Conservation (phyloP, 2,113 vertebrate genomes). For the Myrmecobius fasciatus region DNA sequence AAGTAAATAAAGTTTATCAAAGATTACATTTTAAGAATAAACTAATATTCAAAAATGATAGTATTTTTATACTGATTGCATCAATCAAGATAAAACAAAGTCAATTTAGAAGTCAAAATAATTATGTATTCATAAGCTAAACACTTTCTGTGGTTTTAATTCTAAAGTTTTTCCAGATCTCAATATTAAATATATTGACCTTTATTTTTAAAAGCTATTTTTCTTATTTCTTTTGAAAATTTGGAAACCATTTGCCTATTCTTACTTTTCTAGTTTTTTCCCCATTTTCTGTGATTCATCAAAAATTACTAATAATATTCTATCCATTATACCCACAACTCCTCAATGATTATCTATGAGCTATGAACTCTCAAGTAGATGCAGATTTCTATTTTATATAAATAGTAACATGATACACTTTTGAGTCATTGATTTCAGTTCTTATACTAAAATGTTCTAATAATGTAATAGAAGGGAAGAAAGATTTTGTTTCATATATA, state of each 20-base stretch:
- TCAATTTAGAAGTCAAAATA: not conserved
- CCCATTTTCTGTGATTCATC: not conserved
- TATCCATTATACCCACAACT: not conserved
- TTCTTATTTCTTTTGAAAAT: not conserved
- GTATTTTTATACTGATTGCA: not conserved
- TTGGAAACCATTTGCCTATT: not conserved
- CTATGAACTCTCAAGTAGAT: not conserved
- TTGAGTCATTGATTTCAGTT: constrained; percentile 17
- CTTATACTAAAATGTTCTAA: not conserved
- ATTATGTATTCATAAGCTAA: not conserved
- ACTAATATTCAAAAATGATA: not conserved
- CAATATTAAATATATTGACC: not conserved
- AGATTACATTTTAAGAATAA: not conserved
- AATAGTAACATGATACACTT: not conserved
- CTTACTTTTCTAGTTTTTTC: not conserved
- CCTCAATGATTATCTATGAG: not conserved
- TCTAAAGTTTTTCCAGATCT: not conserved
- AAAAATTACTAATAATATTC: not conserved
- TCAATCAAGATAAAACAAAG: no score
- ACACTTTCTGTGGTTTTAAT: not conserved
- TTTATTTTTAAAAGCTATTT: not conserved
- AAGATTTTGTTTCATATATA: not conserved
- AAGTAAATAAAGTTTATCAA: not conserved
- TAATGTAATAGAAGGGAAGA: not conserved
- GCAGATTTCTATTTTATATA: not conserved